These are phyloP conservation scores for Helicoverpa armigera DNA, from an alignment of 1,140 invertebrate genomes.

Conservation along the genomic window DNA sequence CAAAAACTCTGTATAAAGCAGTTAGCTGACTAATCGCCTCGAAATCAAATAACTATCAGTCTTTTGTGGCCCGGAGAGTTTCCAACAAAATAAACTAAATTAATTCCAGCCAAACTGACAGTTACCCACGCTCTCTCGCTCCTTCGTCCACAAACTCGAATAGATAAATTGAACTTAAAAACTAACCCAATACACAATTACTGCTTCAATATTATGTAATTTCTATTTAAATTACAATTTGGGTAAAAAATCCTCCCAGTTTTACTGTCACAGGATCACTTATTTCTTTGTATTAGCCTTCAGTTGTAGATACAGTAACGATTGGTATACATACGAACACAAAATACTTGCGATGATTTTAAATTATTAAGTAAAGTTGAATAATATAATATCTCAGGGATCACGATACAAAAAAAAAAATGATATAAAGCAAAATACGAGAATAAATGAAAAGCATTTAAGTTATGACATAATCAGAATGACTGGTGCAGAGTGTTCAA, in stretches of 20 bases:
- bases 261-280: no score
- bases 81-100: conserved; percentile 14
- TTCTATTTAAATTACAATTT: background rate
- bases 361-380: no score
- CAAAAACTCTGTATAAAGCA: background rate
- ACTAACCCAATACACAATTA: conserved; percentile 7
- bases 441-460: background rate
- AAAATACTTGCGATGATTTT: no score
- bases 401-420: no score
- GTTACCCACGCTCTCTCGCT: background rate
- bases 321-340: no score
- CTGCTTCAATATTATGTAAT: background rate
- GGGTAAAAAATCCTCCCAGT: no score
- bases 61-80: conserved; percentile 1
- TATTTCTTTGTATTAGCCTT: no score
- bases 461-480: background rate
- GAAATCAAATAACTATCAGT: conserved; percentile 31
- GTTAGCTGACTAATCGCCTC: conserved; percentile 8
- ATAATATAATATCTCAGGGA: no score
- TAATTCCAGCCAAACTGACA: conserved; percentile 9
- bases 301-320: no score
- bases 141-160: background rate
- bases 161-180: conserved; percentile 12
- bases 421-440: background rate
- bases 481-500: background rate